Percentiles rank a stretch among this genome's conserved stretches.
Conservation (phyloP, 2,797 vertebrate species). For the Selene dorsalis region DNA sequence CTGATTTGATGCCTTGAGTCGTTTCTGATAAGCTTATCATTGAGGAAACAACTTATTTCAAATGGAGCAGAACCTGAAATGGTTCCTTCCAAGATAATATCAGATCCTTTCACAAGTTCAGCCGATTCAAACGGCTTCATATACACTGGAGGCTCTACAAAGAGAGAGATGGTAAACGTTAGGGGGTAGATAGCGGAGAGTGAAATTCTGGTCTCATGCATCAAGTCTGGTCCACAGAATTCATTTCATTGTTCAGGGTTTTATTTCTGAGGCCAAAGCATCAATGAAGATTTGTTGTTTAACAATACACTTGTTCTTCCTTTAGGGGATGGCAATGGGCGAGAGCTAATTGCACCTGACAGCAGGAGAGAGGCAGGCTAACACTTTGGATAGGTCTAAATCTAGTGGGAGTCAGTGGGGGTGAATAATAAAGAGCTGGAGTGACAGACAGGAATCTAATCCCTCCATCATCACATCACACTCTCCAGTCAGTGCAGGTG, state of each 20-base stretch:
- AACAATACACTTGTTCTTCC: no score
- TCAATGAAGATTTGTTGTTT: no score
- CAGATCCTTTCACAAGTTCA: conserved; percentile 90
- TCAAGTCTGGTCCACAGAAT: conserved; percentile 35
- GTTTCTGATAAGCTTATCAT: conserved; percentile 84
- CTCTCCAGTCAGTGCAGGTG: not conserved
- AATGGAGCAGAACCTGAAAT: conserved; percentile 91
- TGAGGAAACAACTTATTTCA: conserved; percentile 91
- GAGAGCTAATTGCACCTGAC: no score
- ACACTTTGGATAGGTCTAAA: no score
- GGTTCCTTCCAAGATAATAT: conserved; percentile 88
- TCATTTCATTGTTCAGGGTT: no score
- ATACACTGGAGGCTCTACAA: conserved; percentile 92
- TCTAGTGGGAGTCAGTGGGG: no score
- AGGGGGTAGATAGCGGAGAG: not conserved
- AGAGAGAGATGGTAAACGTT: conserved; percentile 50
- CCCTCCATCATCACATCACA: not conserved
- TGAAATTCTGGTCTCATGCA: not conserved
- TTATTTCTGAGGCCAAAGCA: no score
- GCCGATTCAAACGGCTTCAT: conserved; percentile 89
- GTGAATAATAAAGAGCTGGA: no score
- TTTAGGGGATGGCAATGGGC: no score
- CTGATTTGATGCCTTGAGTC: conserved; percentile 89
- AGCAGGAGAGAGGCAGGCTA: no score
- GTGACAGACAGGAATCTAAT: not conserved